Conservation (phyloP, 2,113 vertebrate species). For the Clarias batrachus region DNA sequence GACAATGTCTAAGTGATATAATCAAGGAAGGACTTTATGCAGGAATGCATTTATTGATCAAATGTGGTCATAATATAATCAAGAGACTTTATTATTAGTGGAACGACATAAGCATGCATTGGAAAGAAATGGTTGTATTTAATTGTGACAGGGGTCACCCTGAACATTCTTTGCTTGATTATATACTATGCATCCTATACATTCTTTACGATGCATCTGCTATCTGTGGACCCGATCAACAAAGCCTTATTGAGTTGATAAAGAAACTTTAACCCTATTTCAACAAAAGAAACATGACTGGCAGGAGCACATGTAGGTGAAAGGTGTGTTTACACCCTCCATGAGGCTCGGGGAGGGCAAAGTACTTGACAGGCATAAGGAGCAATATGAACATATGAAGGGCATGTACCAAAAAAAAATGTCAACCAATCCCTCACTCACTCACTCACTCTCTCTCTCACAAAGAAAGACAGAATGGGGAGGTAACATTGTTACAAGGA, state of each 20-base stretch:
- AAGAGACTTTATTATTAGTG: background rate
- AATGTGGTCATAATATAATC: background rate
- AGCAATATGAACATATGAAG: background rate
- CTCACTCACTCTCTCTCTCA: background rate
- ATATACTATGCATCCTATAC: background rate
- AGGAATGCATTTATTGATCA: background rate
- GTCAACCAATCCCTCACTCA: background rate
- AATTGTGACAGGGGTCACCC: background rate
- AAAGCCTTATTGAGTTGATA: background rate
- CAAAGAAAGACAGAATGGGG: background rate
- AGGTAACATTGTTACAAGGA: background rate
- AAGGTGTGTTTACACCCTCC: conserved; percentile 45
- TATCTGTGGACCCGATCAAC: background rate
- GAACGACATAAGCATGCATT: background rate
- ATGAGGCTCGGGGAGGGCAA: conserved; percentile 37
- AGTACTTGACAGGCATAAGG: conserved; percentile 36
- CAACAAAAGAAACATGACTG: conserved; percentile 30
- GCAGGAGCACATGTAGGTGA: conserved; percentile 48
- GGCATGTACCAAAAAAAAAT: background rate
- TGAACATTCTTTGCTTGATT: background rate
- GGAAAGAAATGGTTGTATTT: background rate
- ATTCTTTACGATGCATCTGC: conserved; percentile 6
- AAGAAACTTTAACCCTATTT: background rate
- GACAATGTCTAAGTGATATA: no score
- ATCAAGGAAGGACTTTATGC: no score